Evolutionary conservation across 2,113 vertebrate species (phyloP).

Genomic region (Pachyramphus minor): DNA sequence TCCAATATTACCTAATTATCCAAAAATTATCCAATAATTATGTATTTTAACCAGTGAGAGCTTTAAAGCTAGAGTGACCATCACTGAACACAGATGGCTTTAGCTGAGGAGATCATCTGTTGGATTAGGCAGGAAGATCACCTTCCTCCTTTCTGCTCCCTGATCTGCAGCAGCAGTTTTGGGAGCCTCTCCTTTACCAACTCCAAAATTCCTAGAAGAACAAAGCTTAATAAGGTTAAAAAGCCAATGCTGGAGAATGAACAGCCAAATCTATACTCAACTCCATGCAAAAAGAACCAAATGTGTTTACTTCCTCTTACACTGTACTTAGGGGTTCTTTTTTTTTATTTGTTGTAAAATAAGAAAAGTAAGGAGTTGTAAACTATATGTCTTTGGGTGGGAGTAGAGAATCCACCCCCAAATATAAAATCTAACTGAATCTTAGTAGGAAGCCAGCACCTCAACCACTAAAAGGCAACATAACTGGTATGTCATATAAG

Average conservation of each 20-base stretch:
- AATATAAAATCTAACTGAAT: background rate
- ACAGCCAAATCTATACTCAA: background rate
- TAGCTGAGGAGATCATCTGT: accelerated
- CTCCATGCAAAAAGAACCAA: background rate
- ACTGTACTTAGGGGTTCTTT: accelerated
- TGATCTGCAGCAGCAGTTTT: background rate
- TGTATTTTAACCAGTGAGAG: background rate
- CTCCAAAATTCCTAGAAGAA: background rate
- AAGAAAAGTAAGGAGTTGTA: background rate
- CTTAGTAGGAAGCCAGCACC: background rate
- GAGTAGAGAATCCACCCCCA: background rate
- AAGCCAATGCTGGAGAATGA: background rate
- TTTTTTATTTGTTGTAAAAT: background rate
- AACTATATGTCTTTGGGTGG: background rate
- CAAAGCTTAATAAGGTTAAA: background rate
- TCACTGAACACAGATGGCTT: background rate
- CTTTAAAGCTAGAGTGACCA: background rate
- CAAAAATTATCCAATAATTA: too few species aligned
- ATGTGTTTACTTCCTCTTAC: background rate
- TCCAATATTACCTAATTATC: too few species aligned
- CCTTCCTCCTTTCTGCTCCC: background rate
- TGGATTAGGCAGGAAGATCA: background rate
- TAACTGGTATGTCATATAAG: background rate
- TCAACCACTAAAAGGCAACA: background rate
- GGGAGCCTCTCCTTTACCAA: background rate